Conservation (phyloP, 2,113 vertebrate genomes). For the Gulo gulo region DNA sequence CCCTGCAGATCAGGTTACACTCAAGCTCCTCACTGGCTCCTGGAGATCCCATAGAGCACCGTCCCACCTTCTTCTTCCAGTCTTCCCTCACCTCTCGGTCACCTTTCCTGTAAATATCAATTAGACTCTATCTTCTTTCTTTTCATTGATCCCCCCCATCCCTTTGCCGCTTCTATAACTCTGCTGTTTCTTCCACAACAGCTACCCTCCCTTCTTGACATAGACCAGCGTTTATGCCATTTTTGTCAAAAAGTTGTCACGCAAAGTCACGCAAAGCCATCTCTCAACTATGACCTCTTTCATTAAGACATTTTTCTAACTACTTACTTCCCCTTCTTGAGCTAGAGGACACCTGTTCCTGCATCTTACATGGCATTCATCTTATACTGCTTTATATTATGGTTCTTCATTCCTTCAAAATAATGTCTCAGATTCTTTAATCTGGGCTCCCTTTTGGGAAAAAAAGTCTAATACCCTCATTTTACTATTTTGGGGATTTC, state of each 20-base stretch:
- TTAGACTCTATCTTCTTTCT: neutral
- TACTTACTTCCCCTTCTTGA: neutral
- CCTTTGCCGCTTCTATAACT: neutral
- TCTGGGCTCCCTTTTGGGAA: neutral
- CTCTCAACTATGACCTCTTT: neutral
- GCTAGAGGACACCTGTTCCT: neutral
- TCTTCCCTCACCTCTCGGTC: neutral
- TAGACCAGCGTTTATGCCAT: neutral
- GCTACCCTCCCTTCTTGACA: neutral
- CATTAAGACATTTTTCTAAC: neutral
- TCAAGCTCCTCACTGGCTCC: neutral
- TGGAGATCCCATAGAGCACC: neutral
- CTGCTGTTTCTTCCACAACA: neutral
- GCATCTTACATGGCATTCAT: neutral
- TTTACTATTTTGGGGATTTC: neutral
- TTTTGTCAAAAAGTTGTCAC: neutral
- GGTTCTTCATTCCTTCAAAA: neutral
- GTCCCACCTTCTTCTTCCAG: neutral
- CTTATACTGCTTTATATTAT: neutral
- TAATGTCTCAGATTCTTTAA: neutral
- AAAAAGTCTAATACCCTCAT: neutral
- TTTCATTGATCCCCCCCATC: fast-evolving
- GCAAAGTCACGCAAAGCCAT: neutral
- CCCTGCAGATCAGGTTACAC: no score
- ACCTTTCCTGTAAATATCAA: neutral